Evolutionary conservation across 2,888 invertebrate species (phyloP), one percentile per base, ranked within the genome.

Genomic region (Ypsolopha scabrella): DNA sequence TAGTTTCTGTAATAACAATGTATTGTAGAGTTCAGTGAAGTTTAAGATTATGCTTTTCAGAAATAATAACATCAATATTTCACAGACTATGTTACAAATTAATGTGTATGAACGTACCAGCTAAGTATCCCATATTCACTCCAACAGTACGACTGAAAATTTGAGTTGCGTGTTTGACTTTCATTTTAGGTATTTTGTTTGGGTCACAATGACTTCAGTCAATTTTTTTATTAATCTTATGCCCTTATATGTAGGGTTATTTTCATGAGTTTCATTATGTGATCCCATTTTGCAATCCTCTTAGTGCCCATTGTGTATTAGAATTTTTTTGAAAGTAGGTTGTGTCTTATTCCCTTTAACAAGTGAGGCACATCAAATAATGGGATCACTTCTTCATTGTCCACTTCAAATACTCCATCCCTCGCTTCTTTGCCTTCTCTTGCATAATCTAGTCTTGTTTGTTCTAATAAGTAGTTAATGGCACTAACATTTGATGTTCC

Each of bases 331-430:
- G 35, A 48, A 7, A 57, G 10, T 8, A 57, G 43, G 38, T 58
- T 58, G 39, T 58, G 57, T 13, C 58, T 13, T 7, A 57, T 41
- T 7, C 57, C 55, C 53, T 58, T 58, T 11, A 57, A 13, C 1
- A 58, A 33, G 37, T 58, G 58, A 6, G 55, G 55, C 6, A 53
- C 13, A 14, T 58, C 58, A 55, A 35, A 57, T 37, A 55, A 7
- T 6, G 51, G 57, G 9, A 58, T 52, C 13, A 57, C 38, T 53
- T 53, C 43, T 8, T 39, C 9, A 7, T 41, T 24, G 36, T 58
- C 48, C 7, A 55, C 24, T 38, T 55, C 54, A 48, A 53, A 52
- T 7, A 37, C 7, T 7, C 10, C 10, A 6, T 41, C 13, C 48
- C 36, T 51, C 7, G 11, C 11, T 41, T 52, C 49, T 36, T 45